Percentiles rank a stretch among this genome's conserved stretches.
Evolutionary conservation across 2,113 vertebrate species (phyloP).

Genomic region (Brienomyrus longianalis): DNA sequence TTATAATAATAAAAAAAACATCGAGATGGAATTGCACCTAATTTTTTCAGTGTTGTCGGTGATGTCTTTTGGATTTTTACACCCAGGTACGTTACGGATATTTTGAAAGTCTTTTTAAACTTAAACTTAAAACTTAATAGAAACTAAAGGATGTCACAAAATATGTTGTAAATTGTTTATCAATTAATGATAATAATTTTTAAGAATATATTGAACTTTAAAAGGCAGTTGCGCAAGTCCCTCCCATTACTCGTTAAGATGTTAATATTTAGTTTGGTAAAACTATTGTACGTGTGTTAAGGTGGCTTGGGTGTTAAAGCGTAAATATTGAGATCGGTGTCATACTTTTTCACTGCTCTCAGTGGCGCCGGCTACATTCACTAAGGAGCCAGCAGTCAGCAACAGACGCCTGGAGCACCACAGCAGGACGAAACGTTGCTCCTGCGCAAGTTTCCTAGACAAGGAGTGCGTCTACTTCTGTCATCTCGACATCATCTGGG

Average conservation of each 20-base stretch:
- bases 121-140: neutral
- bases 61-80: constrained; percentile 45
- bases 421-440: constrained; percentile 79
- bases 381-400: constrained; percentile 14
- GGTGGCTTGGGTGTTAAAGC: neutral
- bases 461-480: constrained; percentile 98
- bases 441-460: constrained; percentile 82
- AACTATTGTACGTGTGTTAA: neutral
- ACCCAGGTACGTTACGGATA: constrained; percentile 48
- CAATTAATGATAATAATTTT: neutral
- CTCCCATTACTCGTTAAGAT: neutral
- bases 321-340: neutral
- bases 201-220: neutral
- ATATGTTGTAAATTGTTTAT: neutral
- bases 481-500: constrained; percentile 97
- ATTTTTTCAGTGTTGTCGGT: constrained; percentile 68
- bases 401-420: constrained; percentile 40
- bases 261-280: neutral
- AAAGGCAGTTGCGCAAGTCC: neutral
- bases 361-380: constrained; percentile 34
- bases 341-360: constrained; percentile 5
- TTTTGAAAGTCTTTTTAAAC: neutral
- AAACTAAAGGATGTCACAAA: neutral
- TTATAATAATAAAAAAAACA: neutral
- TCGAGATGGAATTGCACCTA: constrained; percentile 71